phyloP scores from a whole-genome alignment of 2,113 vertebrate species.

The Cheirogaleus medius region DNA sequence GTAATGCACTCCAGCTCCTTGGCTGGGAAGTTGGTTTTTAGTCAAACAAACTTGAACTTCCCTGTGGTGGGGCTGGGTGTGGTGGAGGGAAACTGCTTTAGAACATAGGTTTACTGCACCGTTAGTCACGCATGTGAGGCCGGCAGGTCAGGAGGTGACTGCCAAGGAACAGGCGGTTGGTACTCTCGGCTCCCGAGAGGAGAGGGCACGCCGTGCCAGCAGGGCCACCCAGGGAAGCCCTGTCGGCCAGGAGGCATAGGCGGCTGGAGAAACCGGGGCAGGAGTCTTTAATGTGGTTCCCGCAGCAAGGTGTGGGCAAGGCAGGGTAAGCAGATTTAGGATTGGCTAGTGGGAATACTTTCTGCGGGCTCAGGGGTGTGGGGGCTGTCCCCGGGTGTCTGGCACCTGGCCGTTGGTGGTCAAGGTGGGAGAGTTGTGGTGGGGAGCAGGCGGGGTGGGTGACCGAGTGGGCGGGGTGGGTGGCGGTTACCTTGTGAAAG shows the following conservation, averaged over 20 bases:
- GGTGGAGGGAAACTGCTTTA: not conserved
- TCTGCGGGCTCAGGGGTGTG: not conserved
- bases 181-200: not conserved
- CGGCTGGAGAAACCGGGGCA: not conserved
- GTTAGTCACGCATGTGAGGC: not conserved
- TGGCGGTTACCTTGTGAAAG: not conserved
- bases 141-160: not conserved
- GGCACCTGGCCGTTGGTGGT: not conserved
- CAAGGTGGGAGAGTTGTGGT: not conserved
- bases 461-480: not conserved
- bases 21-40: not conserved
- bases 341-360: not conserved
- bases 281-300: not conserved
- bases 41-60: not conserved
- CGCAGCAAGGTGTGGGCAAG: not conserved
- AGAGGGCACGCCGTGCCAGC: not conserved
- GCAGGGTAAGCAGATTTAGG: too few species aligned
- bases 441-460: not conserved
- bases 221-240: fast-evolving
- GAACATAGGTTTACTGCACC: not conserved
- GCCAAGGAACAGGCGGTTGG: not conserved
- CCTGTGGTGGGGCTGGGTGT: not conserved
- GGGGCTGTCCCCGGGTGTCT: not conserved
- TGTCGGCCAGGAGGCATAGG: not conserved
- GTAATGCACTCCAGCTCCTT: not conserved